phyloP scores from a whole-genome alignment of 2,888 invertebrate genomes.

The Cyaniris semiargus region DNA sequence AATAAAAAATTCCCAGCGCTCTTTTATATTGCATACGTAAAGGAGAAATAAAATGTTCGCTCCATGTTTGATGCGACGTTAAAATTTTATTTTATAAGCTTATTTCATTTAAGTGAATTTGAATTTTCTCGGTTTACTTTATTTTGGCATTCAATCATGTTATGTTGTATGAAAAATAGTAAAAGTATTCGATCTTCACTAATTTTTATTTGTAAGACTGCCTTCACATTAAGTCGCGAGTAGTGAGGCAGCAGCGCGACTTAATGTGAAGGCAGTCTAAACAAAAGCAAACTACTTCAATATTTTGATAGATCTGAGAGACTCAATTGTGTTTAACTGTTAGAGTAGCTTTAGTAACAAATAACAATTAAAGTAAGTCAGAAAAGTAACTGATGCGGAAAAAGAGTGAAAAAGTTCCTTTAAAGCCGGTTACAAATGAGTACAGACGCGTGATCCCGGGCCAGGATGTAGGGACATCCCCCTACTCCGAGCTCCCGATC shows the following conservation, averaged over 20 bases:
- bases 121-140: constrained; percentile 26
- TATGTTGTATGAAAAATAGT: neutral
- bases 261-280: too few relatives aligned
- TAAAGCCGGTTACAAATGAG: constrained; percentile 73
- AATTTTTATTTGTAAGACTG: too few relatives aligned
- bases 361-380: constrained; percentile 64
- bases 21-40: constrained; percentile 56
- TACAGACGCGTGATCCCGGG: constrained; percentile 57
- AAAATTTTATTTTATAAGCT: constrained; percentile 34
- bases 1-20: constrained; percentile 69
- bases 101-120: constrained; percentile 33
- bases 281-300: too few relatives aligned
- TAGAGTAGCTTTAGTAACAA: too few relatives aligned
- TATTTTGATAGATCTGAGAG: too few relatives aligned
- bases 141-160: neutral
- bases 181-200: too few relatives aligned
- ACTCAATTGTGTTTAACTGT: too few relatives aligned
- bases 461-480: constrained; percentile 50
- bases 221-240: too few relatives aligned
- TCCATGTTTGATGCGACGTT: constrained; percentile 49
- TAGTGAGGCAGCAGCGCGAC: too few relatives aligned
- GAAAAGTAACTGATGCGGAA: constrained; percentile 64
- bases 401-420: constrained; percentile 72
- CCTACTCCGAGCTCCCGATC: constrained; percentile 43
- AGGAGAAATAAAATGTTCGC: constrained; percentile 56